Evolutionary conservation across 2,113 vertebrate species (phyloP).

Genomic region (Steatornis caripensis): DNA sequence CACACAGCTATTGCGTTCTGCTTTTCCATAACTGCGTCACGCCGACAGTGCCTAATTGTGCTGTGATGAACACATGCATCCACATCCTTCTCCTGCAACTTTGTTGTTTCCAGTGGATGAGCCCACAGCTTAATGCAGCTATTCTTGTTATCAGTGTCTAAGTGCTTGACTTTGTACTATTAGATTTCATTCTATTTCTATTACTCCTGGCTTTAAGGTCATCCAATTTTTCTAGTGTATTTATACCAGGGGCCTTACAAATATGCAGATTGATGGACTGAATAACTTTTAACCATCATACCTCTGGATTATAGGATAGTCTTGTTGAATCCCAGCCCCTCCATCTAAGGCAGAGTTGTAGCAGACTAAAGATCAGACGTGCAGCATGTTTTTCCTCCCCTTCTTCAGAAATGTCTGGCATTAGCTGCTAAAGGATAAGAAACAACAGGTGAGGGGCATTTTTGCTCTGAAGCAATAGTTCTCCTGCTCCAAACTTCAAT

Average conservation of each 20-base stretch:
- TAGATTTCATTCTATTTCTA: constrained; percentile 28
- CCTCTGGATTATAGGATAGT: neutral
- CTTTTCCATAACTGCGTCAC: neutral
- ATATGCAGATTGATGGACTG: neutral
- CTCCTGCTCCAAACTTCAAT: neutral
- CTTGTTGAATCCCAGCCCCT: neutral
- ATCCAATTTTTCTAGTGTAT: neutral
- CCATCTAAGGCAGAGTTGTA: neutral
- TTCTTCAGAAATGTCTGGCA: neutral
- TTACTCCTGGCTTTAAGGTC: neutral
- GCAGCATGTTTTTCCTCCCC: neutral
- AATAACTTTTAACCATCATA: neutral
- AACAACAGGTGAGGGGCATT: neutral
- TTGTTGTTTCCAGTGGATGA: neutral
- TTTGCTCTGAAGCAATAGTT: neutral
- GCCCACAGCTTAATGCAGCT: neutral
- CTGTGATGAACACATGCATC: neutral
- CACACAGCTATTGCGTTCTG: neutral
- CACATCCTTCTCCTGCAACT: neutral
- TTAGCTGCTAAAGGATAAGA: neutral
- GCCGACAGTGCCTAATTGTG: neutral
- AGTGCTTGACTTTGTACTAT: neutral
- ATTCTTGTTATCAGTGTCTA: neutral
- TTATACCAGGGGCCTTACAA: neutral
- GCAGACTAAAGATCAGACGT: neutral